Evolutionary conservation across 1,140 invertebrate genomes (phyloP), one percentile per base, ranked within the genome.

Genomic region (Oncopodura yosiiana): DNA sequence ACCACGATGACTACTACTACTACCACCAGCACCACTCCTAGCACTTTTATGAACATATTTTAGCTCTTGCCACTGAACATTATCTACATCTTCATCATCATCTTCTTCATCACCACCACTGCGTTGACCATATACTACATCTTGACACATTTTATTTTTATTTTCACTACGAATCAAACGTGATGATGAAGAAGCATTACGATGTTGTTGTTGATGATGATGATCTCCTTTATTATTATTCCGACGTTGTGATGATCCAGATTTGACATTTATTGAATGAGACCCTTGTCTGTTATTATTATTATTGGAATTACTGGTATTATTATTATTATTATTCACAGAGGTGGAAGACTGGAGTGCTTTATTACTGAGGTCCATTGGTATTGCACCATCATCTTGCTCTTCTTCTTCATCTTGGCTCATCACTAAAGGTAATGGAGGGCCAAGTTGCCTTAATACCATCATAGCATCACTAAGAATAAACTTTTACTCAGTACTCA

Each of bases 391-490:
- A 32, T 50, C 48, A 2, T 57, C 53, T 4, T 56, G 51, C 18
- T 63, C 62, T 12, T 50, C 30, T 6, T 50, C 29, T 12, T 58
- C 56, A 29, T 55, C 37, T 38, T 48, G 53, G 43, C 34, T 48
- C 32, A 52, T 41, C 27, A 48, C 38, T n/a, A 51, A 42, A 16
- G 53, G 26, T 18, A 52, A 23, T 16, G 54, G 52, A 14, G 57
- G 53, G 27, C 61, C 53, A 30, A 60, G 36, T 46, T 63, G 62
- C 44, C 62, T 34, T 55, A 63, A 49, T 43, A 63, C 62, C 62
- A 63, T 63, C 62, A 63, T 63, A 49, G 55, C 62, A 63, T 63
- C 36, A 58, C 38, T n/a, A n/a, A n/a, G n/a, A n/a, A n/a, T n/a
- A n/a, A n/a, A n/a, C n/a, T n/a, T n/a, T n/a, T n/a, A n/a, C n/a